Base-by-base conservation (phyloP, 2,888 invertebrate species). In the Agrotis segetum region DNA sequence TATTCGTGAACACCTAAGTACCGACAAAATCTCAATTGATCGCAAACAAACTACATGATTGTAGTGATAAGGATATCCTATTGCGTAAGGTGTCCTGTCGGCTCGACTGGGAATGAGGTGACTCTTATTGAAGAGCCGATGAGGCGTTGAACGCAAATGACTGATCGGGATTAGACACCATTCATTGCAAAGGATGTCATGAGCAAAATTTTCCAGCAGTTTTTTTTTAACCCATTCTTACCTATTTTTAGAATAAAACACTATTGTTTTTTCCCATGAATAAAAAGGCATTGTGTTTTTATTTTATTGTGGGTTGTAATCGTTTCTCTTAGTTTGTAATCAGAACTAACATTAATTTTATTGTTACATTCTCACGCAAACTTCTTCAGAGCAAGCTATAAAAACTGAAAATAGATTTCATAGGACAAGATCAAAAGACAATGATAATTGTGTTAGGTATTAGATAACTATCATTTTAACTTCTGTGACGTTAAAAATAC, bases 61-160 rank as follows among this genome's bases (percentile, higher is more conserved):
- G 11, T n/a, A 34, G 24, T 73, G 21, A 76, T 79, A 14, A 80
- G 67, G 77, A 77, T 60, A 50, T 77, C 77, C 76, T 73, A 47
- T 77, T 77, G 80, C 74, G 80, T 55, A 77, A 77, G 74, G 62
- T 79, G 24, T 53, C 44, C 44, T 49, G 50, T 55, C 47, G 14
- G 13, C n/a, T 56, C 7, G 34, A 46, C 29, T 64, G 77, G 63
- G 77, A 77, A 67, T 29, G 50, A 63, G 61, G 71, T 47, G 56
- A 11, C 55, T 9, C 1, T 17, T 17, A 40, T 29, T 17, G 34
- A 24, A 55, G 24, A 74, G 17, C 14, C 34, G 1, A 13, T 16
- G 52, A 53, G 44, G 11, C 29, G 21, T 46, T 40, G 34, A 47
- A 62, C 46, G 21, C 11, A 1, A 9, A 19, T 14, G 14, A 29